Conservation (phyloP, 92 coral and sea anemone species). For the Muricea muricata region DNA sequence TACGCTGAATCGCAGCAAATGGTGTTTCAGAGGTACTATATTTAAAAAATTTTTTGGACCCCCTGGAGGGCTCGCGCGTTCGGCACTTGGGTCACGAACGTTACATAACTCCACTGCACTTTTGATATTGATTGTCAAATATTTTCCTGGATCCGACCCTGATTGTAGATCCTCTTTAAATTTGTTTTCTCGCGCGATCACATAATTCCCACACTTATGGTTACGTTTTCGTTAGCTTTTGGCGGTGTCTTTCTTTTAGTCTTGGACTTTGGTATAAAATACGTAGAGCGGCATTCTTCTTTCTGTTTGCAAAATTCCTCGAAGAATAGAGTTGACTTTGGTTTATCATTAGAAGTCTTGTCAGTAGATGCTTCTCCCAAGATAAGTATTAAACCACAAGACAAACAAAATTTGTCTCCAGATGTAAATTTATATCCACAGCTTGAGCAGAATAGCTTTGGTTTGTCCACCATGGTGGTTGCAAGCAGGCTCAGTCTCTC, state of each 20-base stretch:
- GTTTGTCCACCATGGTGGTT: background rate
- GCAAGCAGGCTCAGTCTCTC: no score
- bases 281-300: background rate
- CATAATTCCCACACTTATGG: slow-evolving; percentile 10
- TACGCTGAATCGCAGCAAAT: no score
- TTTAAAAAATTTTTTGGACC: no score
- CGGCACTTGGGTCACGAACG: no score
- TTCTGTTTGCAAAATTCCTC: slow-evolving; percentile 17
- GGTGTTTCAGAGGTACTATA: no score
- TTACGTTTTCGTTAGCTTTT: slow-evolving; percentile 12
- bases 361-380: background rate
- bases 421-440: background rate
- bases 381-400: background rate
- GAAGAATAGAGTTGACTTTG: background rate
- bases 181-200: background rate
- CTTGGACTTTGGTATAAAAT: slow-evolving; percentile 7
- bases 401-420: background rate
- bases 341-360: background rate
- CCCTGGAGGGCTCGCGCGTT: no score
- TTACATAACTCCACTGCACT: no score
- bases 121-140: no score
- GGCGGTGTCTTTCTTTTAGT: no score
- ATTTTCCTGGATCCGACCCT: no score
- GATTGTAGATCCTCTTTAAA: slow-evolving; percentile 32
- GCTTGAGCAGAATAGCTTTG: background rate